Percentiles rank a stretch among this genome's conserved stretches.
Conservation (phyloP, 2,888 invertebrate species). For the Thyatira batis region DNA sequence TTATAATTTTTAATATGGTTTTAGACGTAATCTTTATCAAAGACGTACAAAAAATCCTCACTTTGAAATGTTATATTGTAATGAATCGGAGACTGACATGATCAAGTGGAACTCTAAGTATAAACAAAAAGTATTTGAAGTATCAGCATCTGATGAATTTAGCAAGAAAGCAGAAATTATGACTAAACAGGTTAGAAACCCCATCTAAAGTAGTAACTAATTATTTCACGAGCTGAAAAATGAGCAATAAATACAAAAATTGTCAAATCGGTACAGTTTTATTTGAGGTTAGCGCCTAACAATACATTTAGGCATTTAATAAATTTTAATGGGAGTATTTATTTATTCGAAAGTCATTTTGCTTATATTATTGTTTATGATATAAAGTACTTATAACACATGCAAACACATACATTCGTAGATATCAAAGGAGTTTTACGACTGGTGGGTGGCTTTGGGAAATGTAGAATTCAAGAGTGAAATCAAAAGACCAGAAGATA, state of each 20-base stretch:
- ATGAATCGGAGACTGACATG: constrained; percentile 74
- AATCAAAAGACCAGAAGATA: constrained; percentile 76
- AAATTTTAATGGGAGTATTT: too few species aligned
- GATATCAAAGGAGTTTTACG: constrained; percentile 81
- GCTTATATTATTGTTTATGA: too few species aligned
- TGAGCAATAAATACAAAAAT: too few species aligned
- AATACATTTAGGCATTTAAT: too few species aligned
- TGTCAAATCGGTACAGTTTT: too few species aligned
- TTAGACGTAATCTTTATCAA: background rate
- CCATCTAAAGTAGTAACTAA: too few species aligned
- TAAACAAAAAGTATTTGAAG: constrained; percentile 65
- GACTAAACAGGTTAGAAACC: constrained; percentile 66
- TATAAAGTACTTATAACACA: too few species aligned
- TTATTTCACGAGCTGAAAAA: too few species aligned
- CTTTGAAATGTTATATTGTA: constrained; percentile 69
- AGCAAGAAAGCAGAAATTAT: constrained; percentile 73
- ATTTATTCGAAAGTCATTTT: too few species aligned
- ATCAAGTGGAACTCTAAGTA: constrained; percentile 78
- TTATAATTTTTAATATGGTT: background rate
- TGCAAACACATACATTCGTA: too few species aligned
- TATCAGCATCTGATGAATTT: constrained; percentile 75
- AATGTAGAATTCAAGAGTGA: constrained; percentile 73
- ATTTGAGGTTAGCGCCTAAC: too few species aligned
- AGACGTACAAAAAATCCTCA: constrained; percentile 52
- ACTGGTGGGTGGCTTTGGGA: constrained; percentile 79